These are phyloP conservation scores for Cephus pulcher DNA, from an alignment of 2,888 invertebrate species.

Conservation along the genomic window DNA sequence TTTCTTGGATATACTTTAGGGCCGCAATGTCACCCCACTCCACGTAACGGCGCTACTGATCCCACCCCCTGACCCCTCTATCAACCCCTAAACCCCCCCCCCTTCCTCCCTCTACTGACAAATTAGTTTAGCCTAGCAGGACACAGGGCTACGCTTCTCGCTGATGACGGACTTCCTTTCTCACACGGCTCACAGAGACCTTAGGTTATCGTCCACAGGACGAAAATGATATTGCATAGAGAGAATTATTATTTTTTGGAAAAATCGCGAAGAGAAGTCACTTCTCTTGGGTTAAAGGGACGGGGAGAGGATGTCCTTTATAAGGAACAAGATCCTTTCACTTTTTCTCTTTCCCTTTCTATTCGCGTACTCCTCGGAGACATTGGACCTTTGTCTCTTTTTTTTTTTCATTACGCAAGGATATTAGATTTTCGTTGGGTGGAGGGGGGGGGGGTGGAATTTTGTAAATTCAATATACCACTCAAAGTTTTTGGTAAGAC, in stretches of 20 bases:
- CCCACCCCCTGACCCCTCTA: conserved; percentile 3
- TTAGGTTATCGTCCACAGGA: neutral
- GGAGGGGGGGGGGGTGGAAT: neutral
- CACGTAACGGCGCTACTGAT: conserved; percentile 31
- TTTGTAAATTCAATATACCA: too few relatives aligned
- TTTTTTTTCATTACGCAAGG: neutral
- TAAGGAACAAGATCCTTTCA: neutral
- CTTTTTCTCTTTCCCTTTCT: conserved; percentile 14
- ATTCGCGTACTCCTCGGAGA: neutral
- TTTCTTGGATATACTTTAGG: neutral
- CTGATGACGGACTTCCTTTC: conserved; percentile 12
- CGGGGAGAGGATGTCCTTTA: neutral
- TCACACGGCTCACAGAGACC: neutral
- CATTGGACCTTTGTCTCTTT: neutral
- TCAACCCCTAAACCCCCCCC: too few relatives aligned
- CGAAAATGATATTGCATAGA: neutral
- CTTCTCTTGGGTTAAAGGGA: neutral
- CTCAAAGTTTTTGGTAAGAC: too few relatives aligned
- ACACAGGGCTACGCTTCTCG: conserved; percentile 5
- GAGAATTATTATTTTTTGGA: neutral
- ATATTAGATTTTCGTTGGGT: neutral
- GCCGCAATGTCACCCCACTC: conserved; percentile 36
- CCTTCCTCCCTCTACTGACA: conserved; percentile 23
- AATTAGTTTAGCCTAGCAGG: conserved; percentile 52
- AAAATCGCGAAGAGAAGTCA: neutral